Percentiles rank a stretch among this genome's conserved stretches.
Evolutionary conservation across 2,888 invertebrate species (phyloP).

Genomic region (Steinernema carpocapsae): DNA sequence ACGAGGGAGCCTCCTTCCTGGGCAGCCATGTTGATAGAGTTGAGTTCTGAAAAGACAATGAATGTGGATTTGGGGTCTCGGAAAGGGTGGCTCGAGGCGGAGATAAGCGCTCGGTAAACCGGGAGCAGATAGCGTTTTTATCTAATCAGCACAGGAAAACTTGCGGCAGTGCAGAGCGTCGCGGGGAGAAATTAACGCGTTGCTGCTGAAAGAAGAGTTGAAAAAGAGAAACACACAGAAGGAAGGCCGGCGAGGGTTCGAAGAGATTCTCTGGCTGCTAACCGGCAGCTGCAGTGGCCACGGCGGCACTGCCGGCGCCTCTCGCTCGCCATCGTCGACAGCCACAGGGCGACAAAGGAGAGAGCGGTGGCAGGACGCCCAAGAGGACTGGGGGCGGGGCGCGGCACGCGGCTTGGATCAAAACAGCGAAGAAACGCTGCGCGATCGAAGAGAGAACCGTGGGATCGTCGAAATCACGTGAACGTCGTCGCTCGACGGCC

Average conservation of each 20-base stretch:
- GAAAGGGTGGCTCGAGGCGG: neutral
- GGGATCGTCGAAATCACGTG: neutral
- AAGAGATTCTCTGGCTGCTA: neutral
- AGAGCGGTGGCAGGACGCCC: neutral
- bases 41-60: conserved; percentile 10
- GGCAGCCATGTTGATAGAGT: conserved; percentile 13
- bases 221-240: conserved; percentile 19
- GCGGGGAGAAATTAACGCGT: no score
- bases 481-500: neutral
- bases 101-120: neutral
- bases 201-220: neutral
- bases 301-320: neutral
- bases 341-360: conserved; percentile 14
- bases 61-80: neutral
- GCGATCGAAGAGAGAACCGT: neutral
- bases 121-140: conserved; percentile 1
- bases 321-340: conserved; percentile 3
- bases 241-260: neutral
- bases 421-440: conserved; percentile 19
- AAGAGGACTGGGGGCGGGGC: neutral
- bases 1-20: conserved; percentile 40
- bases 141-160: neutral
- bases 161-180: neutral
- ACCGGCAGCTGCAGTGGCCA: conserved; percentile 4
- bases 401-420: conserved; percentile 12